Evolutionary conservation across 1,140 invertebrate genomes (phyloP).

Genomic region (Drosophila sproati): DNA sequence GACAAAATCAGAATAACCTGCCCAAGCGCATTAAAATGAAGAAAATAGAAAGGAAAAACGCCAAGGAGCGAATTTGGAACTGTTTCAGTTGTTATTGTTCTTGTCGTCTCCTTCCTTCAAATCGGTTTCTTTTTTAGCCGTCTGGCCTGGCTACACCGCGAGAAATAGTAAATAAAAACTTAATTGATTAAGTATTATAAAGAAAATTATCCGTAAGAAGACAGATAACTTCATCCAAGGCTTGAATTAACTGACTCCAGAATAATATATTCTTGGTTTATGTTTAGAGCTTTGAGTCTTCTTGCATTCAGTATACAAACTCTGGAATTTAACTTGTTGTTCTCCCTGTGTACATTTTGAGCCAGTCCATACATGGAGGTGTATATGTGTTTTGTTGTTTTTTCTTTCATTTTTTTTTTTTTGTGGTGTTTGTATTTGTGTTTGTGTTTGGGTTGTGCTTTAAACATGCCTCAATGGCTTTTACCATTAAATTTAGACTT

Average conservation of each 20-base stretch:
- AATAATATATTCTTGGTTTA: no score
- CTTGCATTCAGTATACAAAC: no score
- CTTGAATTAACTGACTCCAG: no score
- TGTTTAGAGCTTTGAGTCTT: no score
- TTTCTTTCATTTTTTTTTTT: not conserved
- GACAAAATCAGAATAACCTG: no score
- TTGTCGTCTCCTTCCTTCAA: not conserved
- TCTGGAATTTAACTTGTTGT: no score
- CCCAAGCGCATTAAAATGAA: no score
- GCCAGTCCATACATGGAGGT: not conserved
- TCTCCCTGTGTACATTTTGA: not conserved
- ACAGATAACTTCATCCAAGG: no score
- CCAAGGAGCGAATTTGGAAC: slow-evolving; percentile 60
- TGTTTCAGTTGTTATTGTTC: slow-evolving; percentile 14
- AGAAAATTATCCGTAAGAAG: not conserved
- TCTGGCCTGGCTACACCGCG: slow-evolving; percentile 1
- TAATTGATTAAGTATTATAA: not conserved
- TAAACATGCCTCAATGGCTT: slow-evolving; percentile 75
- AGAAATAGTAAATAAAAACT: no score
- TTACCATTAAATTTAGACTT: slow-evolving; percentile 80
- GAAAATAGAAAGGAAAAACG: slow-evolving; percentile 16
- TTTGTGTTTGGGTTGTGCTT: slow-evolving; percentile 38
- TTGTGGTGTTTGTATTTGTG: not conserved
- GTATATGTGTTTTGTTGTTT: slow-evolving; percentile 8
- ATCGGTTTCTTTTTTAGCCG: slow-evolving; percentile 4